Evolutionary conservation across 2,113 vertebrate species (phyloP), one percentile per base, ranked within the genome.

Genomic region (Scatophagus argus): DNA sequence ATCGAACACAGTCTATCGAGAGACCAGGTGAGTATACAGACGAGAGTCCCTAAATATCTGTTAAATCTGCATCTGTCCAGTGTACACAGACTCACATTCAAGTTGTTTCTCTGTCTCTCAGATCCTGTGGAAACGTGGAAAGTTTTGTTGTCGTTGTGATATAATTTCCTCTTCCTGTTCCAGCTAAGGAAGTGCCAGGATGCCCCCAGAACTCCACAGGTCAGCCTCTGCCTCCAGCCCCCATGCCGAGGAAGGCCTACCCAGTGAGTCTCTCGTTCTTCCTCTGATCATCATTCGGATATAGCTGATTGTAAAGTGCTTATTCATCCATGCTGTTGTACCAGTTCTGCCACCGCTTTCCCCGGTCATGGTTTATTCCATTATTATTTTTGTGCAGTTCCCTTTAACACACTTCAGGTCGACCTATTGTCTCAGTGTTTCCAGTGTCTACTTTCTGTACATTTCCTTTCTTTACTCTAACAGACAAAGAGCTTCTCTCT

Each of bases 221-320:
- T 83, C 96, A 94, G 76, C 81, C 94, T 69, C 94, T 96, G 74
- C 95, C 97, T 65, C 95, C 96, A 52, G 97, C 96, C n/a, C 96
- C 96, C 77, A 95, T 97, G 95, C 96, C 96, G 73, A 94, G 97
- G 88, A 99, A 97, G 90, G 95, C 95, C 7, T 96, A 96, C 87
- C 91, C 94, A 7, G 98, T 98, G 91, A 96, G 97, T 94, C 34
- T 19, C 56, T 5, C 31, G 3, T 43, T 67, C 47, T 49, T 71
- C 29, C 36, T 29, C 25, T 66, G 13, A n/a, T 54, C 38, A 31
- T 77, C 32, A 25, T 51, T 17, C 46, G 25, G 14, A 29, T 23
- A 16, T 1, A 3, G 60, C 9, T 8, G 16, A 32, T 27, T 72
- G 17, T 32, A 13, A 47, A 58, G 31, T 65, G 49, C 54, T 70